These are phyloP conservation scores for Parazoanthus atlanticus DNA, from an alignment of 92 coral and sea anemone species.

Conservation along the genomic window DNA sequence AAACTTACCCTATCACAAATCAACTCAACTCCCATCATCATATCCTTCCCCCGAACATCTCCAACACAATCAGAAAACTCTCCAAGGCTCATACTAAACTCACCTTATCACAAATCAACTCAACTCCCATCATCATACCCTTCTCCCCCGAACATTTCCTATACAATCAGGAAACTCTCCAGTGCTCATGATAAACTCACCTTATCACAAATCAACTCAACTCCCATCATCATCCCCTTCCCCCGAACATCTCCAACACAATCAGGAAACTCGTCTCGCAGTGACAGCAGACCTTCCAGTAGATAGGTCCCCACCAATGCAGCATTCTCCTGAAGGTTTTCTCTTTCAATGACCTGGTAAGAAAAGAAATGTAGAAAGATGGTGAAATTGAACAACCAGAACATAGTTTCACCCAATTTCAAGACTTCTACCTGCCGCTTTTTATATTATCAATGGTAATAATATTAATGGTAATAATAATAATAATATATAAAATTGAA, in stretches of 20 bases:
- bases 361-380: neutral
- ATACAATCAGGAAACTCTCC: neutral
- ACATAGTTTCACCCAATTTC: too few species aligned
- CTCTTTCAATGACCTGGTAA: conserved; percentile 45
- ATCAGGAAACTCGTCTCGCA: conserved; percentile 49
- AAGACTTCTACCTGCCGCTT: too few species aligned
- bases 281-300: conserved; percentile 18
- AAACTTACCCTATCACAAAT: conserved; percentile 37
- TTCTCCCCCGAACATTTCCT: conserved; percentile 53
- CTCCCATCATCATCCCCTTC: conserved; percentile 48
- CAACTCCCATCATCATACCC: conserved; percentile 52
- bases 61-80: neutral
- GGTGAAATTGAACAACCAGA: too few species aligned
- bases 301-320: conserved; percentile 45
- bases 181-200: neutral
- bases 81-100: neutral
- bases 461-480: too few species aligned
- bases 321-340: conserved; percentile 24
- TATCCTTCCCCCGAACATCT: conserved; percentile 51
- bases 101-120: conserved; percentile 44
- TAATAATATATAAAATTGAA: too few species aligned
- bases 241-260: conserved; percentile 57
- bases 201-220: conserved; percentile 45
- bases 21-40: conserved; percentile 50
- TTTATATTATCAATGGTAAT: too few species aligned